Conservation (phyloP, 2,113 vertebrate genomes). For the Amphiprion ocellaris region DNA sequence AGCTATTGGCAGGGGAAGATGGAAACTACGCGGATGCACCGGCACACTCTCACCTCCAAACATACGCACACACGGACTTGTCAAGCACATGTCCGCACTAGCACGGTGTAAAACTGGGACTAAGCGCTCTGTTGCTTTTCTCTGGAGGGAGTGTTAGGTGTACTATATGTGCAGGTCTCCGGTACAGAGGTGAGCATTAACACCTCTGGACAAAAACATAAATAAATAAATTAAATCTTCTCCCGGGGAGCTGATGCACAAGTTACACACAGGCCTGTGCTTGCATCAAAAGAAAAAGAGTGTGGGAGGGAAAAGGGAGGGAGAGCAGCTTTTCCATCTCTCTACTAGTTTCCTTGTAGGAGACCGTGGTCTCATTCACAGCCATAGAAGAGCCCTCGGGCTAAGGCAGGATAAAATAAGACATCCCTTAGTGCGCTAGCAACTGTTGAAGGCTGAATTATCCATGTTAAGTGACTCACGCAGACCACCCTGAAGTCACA, state of each 20-base stretch:
- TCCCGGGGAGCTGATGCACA: constrained; percentile 15
- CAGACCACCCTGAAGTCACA: constrained; percentile 44
- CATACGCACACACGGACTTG: no score
- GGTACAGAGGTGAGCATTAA: constrained; percentile 35
- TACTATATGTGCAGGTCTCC: not conserved
- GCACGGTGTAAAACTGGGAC: constrained; percentile 1
- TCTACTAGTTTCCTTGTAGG: constrained; percentile 21
- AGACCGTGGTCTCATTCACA: constrained; percentile 54
- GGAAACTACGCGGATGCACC: not conserved
- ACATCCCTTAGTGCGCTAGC: constrained; percentile 37
- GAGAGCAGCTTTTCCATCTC: not conserved
- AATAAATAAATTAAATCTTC: not conserved
- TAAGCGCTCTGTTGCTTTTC: constrained; percentile 4
- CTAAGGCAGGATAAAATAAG: constrained; percentile 62
- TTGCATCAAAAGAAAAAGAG: constrained; percentile 16
- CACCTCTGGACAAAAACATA: constrained; percentile 19
- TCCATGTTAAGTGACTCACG: constrained; percentile 64
- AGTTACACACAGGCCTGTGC: not conserved
- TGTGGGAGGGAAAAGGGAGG: not conserved
- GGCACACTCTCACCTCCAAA: no score
- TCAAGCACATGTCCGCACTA: not conserved
- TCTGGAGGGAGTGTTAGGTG: constrained; percentile 15
- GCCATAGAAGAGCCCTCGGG: constrained; percentile 43
- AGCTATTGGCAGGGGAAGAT: constrained; percentile 40
- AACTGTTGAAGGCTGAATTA: constrained; percentile 70